Percentiles rank a stretch among this genome's conserved stretches.
phyloP scores from a whole-genome alignment of 2,888 invertebrate species.

The Hydrotaea cyrtoneurina region DNA sequence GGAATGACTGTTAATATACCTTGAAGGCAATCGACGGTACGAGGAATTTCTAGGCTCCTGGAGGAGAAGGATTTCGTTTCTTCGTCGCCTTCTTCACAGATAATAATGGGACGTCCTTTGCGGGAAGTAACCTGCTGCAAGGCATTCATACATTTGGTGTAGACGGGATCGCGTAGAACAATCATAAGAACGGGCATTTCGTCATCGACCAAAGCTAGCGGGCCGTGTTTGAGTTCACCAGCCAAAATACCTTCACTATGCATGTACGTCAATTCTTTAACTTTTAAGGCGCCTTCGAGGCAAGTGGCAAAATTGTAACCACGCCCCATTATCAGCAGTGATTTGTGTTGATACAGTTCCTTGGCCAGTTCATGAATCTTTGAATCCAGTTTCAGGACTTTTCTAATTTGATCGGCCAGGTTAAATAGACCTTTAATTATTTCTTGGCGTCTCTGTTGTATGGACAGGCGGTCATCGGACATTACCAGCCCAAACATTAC shows the following conservation, averaged over 20 bases:
- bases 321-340: slow-evolving; percentile 98
- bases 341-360: slow-evolving; percentile 95
- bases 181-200: slow-evolving; percentile 99
- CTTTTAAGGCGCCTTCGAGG: slow-evolving; percentile 98
- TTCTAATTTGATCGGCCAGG: slow-evolving; percentile 92
- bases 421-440: slow-evolving; percentile 94
- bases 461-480: slow-evolving; percentile 98
- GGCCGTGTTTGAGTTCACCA: slow-evolving; percentile 99
- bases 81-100: slow-evolving; percentile 95
- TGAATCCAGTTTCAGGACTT: slow-evolving; percentile 93
- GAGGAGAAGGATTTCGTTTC: slow-evolving; percentile 91
- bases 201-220: slow-evolving; percentile 97
- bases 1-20: slow-evolving; percentile 99
- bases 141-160: slow-evolving; percentile 98
- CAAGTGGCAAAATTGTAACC: slow-evolving; percentile 99
- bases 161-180: slow-evolving; percentile 97
- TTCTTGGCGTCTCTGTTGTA: slow-evolving; percentile 90
- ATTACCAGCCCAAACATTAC: slow-evolving; percentile 99
- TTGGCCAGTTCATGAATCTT: slow-evolving; percentile 93
- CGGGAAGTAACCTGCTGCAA: slow-evolving; percentile 96
- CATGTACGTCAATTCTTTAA: slow-evolving; percentile 99
- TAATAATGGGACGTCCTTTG: slow-evolving; percentile 95
- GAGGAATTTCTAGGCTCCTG: slow-evolving; percentile 92
- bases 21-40: slow-evolving; percentile 97
- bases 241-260: slow-evolving; percentile 99